A percentile compares a stretch with the other conserved stretches of the same genome.
These are phyloP conservation scores for Drosophila borealis DNA, from an alignment of 2,888 invertebrate species.

Conservation along the genomic window DNA sequence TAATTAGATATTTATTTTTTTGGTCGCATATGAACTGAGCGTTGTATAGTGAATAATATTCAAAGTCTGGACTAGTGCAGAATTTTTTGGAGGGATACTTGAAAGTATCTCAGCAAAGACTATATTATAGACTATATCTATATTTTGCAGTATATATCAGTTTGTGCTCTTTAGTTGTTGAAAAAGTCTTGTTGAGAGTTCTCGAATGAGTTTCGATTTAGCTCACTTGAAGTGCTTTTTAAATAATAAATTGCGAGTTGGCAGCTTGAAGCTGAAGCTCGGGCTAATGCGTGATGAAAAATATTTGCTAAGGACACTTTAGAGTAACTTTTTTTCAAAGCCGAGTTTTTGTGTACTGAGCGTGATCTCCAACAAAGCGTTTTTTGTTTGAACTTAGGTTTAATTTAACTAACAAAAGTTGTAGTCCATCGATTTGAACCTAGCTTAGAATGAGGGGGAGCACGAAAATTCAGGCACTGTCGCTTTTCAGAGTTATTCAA, in stretches of 20 bases:
- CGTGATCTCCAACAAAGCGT: constrained; percentile 19
- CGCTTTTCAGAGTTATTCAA: constrained; percentile 55
- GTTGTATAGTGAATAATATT: constrained; percentile 27
- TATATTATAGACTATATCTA: background rate
- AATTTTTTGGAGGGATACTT: constrained; percentile 18
- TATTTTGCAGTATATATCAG: constrained; percentile 8
- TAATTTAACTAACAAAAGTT: constrained; percentile 18
- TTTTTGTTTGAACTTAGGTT: constrained; percentile 18
- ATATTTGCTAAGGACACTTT: constrained; percentile 72
- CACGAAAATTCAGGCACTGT: constrained; percentile 59
- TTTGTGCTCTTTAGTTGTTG: constrained; percentile 37
- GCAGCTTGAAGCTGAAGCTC: constrained; percentile 58
- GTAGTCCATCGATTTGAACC: constrained; percentile 44
- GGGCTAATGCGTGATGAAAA: constrained; percentile 23
- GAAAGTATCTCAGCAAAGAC: constrained; percentile 14
- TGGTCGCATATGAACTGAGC: constrained; percentile 39
- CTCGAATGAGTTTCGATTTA: constrained; percentile 9
- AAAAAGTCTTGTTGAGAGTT: constrained; percentile 42
- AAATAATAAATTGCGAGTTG: constrained; percentile 21
- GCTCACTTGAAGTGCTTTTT: constrained; percentile 26
- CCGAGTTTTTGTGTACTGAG: constrained; percentile 22
- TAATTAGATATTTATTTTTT: background rate
- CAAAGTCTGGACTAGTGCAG: constrained; percentile 36
- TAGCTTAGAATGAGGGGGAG: constrained; percentile 30
- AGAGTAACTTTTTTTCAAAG: constrained; percentile 57